Evolutionary conservation across 2,113 vertebrate species (phyloP), one percentile per base, ranked within the genome.

Genomic region (Syrrhaptes paradoxus): DNA sequence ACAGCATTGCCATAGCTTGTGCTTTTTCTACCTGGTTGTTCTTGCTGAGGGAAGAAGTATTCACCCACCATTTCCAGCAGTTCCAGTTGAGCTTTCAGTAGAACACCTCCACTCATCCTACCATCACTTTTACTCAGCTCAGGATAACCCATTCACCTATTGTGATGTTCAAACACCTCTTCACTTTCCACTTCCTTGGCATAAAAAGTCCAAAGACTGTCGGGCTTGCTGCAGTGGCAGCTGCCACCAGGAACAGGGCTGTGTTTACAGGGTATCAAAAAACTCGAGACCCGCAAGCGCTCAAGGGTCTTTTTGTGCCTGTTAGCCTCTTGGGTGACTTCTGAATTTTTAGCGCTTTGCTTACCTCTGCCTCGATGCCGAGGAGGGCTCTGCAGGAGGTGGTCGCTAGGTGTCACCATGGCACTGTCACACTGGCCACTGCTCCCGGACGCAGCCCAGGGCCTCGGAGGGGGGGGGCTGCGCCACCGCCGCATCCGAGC

Each of bases 401-500:
- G 77, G 82, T 88, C 95, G 87, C 76, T 97, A 97, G 97, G 81
- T 97, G 97, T 97, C 97, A 97, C 92, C 74, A 73, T 18, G 78
- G 76, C 25, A 94, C 96, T 58, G 85, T 46, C 57, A 3, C 54
- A 84, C 19, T n/a, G 24, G 28, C 28, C 10, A 4, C 55, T 31
- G 75, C 65, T 17, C 25, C 28, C 28, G 17, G 25, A 63, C 6
- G 21, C 20, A 17, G 65, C 63, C 49, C 46, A 7, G 24, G 52
- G 22, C 19, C 22, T 5, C 22, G 34, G 36, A 46, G 45, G 19
- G 28, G 34, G 36, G 55, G 45, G 19, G 28, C 58, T 49, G 29
- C 58, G 34, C 6, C 45, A 6, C 9, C 8, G 43, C 32, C 32
- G 4, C 7, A 2, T 3, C 51, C 70, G 10, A 3, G 10, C 31